These are phyloP conservation scores for Drosophila leontia DNA, from an alignment of 1,140 invertebrate species.

Conservation along the genomic window DNA sequence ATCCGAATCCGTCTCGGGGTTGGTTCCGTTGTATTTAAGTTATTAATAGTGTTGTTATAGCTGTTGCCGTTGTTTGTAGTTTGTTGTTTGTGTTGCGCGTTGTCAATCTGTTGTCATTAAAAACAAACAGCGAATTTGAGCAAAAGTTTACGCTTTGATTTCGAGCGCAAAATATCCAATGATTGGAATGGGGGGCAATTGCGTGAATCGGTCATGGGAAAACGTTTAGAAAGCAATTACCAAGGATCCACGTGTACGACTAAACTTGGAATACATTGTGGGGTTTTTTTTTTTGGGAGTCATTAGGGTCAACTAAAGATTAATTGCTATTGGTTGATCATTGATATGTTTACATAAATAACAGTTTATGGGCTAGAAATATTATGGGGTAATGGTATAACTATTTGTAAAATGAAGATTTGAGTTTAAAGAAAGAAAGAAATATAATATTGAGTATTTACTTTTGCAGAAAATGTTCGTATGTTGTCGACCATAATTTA, in stretches of 20 bases:
- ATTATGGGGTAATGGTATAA: no score
- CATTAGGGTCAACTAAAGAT: background rate
- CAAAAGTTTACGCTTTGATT: conserved; percentile 52
- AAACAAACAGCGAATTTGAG: conserved; percentile 69
- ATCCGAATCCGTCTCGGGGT: conserved; percentile 25
- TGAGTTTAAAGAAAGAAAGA: background rate
- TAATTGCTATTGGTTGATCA: conserved; percentile 7
- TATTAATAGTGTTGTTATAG: conserved; percentile 76
- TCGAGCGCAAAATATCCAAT: conserved; percentile 1
- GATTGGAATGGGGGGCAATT: background rate
- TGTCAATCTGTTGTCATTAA: conserved; percentile 80
- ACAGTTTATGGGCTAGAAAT: no score
- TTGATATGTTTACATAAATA: conserved; percentile 4
- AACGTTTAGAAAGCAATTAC: conserved; percentile 11
- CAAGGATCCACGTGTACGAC: background rate
- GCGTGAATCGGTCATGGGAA: conserved; percentile 13
- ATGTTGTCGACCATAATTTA: no score
- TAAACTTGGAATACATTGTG: background rate
- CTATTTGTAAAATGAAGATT: no score
- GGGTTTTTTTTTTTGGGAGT: background rate
- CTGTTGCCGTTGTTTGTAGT: conserved; percentile 23
- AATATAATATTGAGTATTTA: background rate
- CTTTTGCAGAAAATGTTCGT: no score
- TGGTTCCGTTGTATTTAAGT: conserved; percentile 60
- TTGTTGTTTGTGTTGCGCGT: conserved; percentile 44